Evolutionary conservation across 2,888 invertebrate genomes (phyloP).

Genomic region (Polyommatus icarus): DNA sequence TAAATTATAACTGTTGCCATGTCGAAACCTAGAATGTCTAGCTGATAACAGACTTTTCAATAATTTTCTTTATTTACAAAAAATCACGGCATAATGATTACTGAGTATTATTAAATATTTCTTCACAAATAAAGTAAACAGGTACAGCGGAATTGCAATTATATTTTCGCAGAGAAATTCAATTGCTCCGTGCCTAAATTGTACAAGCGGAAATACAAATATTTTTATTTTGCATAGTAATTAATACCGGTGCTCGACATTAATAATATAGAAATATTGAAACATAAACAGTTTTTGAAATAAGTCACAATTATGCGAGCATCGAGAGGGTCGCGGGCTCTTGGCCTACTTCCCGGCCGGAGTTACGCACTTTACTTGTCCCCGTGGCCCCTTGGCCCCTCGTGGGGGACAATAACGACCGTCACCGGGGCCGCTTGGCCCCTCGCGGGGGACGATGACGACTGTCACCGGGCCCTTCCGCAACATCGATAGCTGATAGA

Average conservation of each 20-base stretch:
- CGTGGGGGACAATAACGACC: conserved; percentile 14
- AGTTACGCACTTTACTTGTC: conserved; percentile 32
- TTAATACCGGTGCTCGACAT: conserved; percentile 30
- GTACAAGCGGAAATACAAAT: conserved; percentile 25
- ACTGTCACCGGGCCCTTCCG: conserved; percentile 30
- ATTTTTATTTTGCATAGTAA: conserved; percentile 26
- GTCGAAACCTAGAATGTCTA: too few species aligned
- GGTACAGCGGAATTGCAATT: conserved; percentile 24
- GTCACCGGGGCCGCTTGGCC: conserved; percentile 25
- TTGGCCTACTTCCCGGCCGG: conserved; percentile 27
- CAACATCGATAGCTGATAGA: neutral
- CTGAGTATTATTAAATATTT: neutral
- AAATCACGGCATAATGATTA: neutral
- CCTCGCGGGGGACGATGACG: conserved; percentile 9
- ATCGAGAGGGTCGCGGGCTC: conserved; percentile 34
- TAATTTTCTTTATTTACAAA: too few species aligned
- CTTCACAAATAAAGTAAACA: conserved; percentile 21
- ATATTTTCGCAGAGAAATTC: conserved; percentile 25
- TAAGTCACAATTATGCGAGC: conserved; percentile 35
- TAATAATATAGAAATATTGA: conserved; percentile 33
- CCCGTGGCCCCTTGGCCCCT: conserved; percentile 5
- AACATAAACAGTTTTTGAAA: conserved; percentile 33
- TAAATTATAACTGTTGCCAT: too few species aligned
- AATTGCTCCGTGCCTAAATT: conserved; percentile 28
- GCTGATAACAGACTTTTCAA: too few species aligned